phyloP scores from a whole-genome alignment of 1,140 invertebrate species.

The Hyposmocoma kahamanoa region DNA sequence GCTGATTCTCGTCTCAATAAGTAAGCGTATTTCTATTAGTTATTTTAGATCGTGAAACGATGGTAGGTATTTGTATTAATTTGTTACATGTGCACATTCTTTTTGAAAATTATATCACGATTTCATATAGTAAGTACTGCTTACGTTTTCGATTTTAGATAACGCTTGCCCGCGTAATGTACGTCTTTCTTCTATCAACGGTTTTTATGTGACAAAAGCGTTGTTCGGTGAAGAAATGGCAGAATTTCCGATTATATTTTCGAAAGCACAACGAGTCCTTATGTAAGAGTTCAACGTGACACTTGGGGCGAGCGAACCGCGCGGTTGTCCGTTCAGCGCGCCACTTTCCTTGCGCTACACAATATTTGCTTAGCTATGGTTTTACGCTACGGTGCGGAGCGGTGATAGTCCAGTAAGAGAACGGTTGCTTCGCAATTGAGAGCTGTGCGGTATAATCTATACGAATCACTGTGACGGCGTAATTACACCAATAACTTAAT shows the following conservation, averaged over 20 bases:
- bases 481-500: too few relatives aligned
- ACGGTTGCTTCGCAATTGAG: too few relatives aligned
- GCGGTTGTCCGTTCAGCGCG: constrained; percentile 43
- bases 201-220: constrained; percentile 34
- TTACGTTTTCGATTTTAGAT: constrained; percentile 9
- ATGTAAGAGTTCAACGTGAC: constrained; percentile 71
- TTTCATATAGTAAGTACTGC: neutral
- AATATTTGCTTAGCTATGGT: constrained; percentile 56
- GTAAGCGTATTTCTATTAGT: too few relatives aligned
- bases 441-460: too few relatives aligned
- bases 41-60: too few relatives aligned
- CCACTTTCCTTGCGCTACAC: constrained; percentile 55
- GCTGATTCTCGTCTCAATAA: too few relatives aligned
- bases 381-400: too few relatives aligned
- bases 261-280: constrained; percentile 65
- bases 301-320: constrained; percentile 42
- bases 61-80: too few relatives aligned
- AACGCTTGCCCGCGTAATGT: constrained; percentile 13
- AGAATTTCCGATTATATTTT: constrained; percentile 62
- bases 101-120: neutral
- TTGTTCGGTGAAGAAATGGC: constrained; percentile 45
- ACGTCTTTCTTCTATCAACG: constrained; percentile 36
- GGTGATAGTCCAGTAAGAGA: too few relatives aligned
- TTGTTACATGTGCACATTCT: too few relatives aligned
- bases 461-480: too few relatives aligned